Conservation (phyloP, 2,113 vertebrate species). For the Lathamus discolor region DNA sequence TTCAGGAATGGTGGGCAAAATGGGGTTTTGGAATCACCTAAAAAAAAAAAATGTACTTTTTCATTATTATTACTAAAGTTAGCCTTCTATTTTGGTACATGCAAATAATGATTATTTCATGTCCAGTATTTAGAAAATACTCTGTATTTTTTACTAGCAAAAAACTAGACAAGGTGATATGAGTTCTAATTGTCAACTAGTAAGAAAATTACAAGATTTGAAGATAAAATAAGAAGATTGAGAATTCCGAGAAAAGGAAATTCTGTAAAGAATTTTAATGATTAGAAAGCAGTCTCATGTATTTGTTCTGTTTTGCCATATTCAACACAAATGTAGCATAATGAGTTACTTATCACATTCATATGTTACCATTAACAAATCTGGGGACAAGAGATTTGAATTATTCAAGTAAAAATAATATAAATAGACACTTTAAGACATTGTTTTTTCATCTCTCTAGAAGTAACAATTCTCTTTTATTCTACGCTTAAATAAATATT, state of each 20-base stretch:
- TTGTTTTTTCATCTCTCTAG: neutral
- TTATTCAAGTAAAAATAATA: neutral
- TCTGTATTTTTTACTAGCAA: neutral
- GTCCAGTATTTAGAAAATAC: neutral
- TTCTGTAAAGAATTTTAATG: neutral
- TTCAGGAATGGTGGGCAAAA: neutral
- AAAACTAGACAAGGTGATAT: neutral
- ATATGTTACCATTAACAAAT: neutral
- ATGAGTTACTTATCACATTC: neutral
- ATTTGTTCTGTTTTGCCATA: neutral
- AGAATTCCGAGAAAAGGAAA: neutral
- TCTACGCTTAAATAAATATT: neutral
- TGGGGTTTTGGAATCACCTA: neutral
- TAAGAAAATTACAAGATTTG: neutral
- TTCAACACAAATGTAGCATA: neutral
- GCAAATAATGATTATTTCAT: neutral
- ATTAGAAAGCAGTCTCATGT: neutral
- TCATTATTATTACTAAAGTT: neutral
- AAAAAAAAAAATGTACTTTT: neutral
- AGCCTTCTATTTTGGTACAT: neutral
- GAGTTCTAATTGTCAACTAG: neutral
- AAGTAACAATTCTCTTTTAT: neutral
- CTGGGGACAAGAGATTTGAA: neutral
- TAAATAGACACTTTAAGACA: neutral
- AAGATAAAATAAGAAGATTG: neutral